phyloP scores from a whole-genome alignment of 2,113 vertebrate genomes.

The Archocentrus centrarchus region DNA sequence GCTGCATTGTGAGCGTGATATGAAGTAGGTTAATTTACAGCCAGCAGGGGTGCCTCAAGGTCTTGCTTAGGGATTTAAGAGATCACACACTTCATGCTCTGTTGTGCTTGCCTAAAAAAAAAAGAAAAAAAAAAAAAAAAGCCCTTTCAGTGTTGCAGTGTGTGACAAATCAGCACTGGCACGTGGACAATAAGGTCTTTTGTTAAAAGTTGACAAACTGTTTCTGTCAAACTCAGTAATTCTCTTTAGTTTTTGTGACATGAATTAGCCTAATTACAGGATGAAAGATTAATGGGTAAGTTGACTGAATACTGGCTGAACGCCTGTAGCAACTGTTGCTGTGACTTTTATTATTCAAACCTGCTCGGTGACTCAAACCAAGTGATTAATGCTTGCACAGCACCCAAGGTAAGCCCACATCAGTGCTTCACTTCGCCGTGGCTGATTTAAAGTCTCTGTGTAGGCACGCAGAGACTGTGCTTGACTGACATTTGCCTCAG shows the following conservation, averaged over 20 bases:
- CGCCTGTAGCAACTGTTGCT: neutral
- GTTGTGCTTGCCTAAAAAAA: neutral
- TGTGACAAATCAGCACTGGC: conserved; percentile 1
- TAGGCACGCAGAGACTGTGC: neutral
- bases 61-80: conserved; percentile 10
- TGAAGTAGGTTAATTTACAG: conserved; percentile 8
- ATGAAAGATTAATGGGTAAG: neutral
- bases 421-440: neutral
- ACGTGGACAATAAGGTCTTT: neutral
- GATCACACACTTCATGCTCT: conserved; percentile 9
- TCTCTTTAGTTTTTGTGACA: conserved; percentile 5
- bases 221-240: neutral
- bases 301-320: conserved; percentile 1
- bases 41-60: conserved; percentile 1
- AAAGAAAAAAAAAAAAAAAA: neutral
- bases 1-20: neutral
- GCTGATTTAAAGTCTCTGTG: neutral
- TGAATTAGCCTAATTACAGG: conserved; percentile 7
- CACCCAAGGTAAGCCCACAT: conserved; percentile 3
- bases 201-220: neutral
- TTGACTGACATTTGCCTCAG: neutral
- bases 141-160: neutral
- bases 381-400: neutral
- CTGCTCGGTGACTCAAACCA: neutral
- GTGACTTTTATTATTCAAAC: neutral